These are phyloP conservation scores for Eucriotettix oculatus DNA, from an alignment of 2,888 invertebrate genomes.

Conservation along the genomic window DNA sequence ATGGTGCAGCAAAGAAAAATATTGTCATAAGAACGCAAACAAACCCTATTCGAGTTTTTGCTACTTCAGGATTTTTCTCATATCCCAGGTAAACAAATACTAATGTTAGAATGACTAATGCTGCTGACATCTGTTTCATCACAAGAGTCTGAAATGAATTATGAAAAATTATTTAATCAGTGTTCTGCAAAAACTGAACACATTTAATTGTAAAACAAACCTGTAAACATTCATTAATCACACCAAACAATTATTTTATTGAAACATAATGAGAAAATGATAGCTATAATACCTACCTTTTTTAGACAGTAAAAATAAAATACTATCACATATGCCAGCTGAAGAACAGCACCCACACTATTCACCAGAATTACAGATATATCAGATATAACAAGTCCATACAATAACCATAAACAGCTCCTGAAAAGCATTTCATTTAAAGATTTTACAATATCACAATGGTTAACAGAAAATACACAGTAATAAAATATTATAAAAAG, in stretches of 20 bases:
- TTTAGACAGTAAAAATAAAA: background rate
- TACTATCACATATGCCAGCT: background rate
- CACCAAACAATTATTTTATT: no score
- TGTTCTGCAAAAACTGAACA: no score
- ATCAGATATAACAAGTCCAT: background rate
- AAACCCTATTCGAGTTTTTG: slow-evolving; percentile 33
- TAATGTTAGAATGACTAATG: background rate
- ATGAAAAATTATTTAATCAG: background rate
- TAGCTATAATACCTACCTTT: background rate
- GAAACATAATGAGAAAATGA: no score
- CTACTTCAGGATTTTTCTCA: background rate
- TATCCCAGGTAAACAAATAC: background rate
- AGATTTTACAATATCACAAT: no score
- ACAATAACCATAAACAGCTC: background rate
- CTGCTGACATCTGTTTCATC: background rate
- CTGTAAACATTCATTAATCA: no score
- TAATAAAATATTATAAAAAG: no score
- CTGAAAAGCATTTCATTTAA: background rate
- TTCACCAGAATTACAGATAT: background rate
- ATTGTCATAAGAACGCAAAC: slow-evolving; percentile 52
- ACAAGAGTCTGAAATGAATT: background rate
- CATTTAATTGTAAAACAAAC: no score
- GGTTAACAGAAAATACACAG: no score
- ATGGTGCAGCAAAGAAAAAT: slow-evolving; percentile 65
- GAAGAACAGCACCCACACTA: background rate